Evolutionary conservation across 2,888 invertebrate genomes (phyloP).

Genomic region (Calliphora vomitoria): DNA sequence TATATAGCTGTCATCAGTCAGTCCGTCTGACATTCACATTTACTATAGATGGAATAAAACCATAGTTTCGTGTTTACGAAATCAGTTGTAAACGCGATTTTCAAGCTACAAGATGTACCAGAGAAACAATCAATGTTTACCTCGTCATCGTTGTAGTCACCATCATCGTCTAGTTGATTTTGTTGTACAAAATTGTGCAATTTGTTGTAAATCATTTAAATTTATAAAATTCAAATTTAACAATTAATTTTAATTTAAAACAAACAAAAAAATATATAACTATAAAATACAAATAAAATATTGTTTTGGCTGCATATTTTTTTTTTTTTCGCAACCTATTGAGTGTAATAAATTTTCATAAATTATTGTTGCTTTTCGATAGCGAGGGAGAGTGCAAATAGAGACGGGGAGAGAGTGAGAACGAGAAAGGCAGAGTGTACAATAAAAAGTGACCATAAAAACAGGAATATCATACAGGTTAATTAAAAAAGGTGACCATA

Average conservation of each 20-base stretch:
- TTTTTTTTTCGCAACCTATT: constrained; percentile 11
- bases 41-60: constrained; percentile 24
- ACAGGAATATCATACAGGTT: constrained; percentile 39
- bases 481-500: constrained; percentile 55
- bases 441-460: constrained; percentile 29
- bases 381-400: neutral
- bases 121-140: constrained; percentile 33
- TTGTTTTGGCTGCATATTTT: constrained; percentile 34
- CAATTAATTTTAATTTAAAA: constrained; percentile 61
- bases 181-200: constrained; percentile 30
- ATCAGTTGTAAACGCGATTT: constrained; percentile 74
- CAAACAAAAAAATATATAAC: constrained; percentile 4
- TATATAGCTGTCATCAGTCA: neutral
- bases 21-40: neutral
- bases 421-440: neutral
- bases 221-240: constrained; percentile 63
- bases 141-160: neutral
- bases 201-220: constrained; percentile 55
- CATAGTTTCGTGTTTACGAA: constrained; percentile 43
- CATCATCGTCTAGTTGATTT: constrained; percentile 1
- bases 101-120: constrained; percentile 68
- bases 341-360: constrained; percentile 61
- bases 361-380: constrained; percentile 25
- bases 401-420: neutral
- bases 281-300: constrained; percentile 31